These are phyloP conservation scores for Caenorhabditis drosophilae DNA, from an alignment of 2,888 invertebrate genomes.

Conservation along the genomic window DNA sequence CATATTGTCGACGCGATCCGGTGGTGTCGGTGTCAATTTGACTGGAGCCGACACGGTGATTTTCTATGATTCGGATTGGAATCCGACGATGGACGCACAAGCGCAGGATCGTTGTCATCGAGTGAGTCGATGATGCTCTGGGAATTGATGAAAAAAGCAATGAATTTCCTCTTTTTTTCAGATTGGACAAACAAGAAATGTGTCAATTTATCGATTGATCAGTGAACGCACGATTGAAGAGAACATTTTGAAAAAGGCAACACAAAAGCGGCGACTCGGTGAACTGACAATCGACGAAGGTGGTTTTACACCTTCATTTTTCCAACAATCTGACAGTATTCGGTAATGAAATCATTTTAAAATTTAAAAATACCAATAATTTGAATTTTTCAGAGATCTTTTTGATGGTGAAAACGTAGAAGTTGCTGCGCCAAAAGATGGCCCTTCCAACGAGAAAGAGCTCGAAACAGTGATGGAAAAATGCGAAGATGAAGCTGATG, in stretches of 20 bases:
- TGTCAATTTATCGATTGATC: slow-evolving; percentile 93
- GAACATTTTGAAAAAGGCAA: slow-evolving; percentile 97
- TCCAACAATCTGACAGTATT: slow-evolving; percentile 75
- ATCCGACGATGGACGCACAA: slow-evolving; percentile 97
- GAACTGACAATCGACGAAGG: slow-evolving; percentile 98
- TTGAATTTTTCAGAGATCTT: slow-evolving; percentile 47
- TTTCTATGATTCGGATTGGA: slow-evolving; percentile 87
- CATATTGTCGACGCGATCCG: slow-evolving; percentile 94
- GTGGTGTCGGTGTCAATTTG: slow-evolving; percentile 95
- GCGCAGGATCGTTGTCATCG: slow-evolving; percentile 82
- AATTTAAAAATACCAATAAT: not conserved
- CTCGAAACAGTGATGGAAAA: slow-evolving; percentile 59
- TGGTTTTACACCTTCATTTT: slow-evolving; percentile 95
- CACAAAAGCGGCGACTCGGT: slow-evolving; percentile 92
- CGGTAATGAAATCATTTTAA: slow-evolving; percentile 21
- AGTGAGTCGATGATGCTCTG: slow-evolving; percentile 29
- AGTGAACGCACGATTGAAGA: slow-evolving; percentile 97
- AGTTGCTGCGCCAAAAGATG: slow-evolving; percentile 38
- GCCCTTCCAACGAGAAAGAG: slow-evolving; percentile 51
- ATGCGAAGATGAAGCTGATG: slow-evolving; percentile 67
- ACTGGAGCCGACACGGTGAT: slow-evolving; percentile 99
- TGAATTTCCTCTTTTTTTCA: slow-evolving; percentile 74
- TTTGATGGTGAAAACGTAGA: slow-evolving; percentile 62
- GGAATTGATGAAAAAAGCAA: not conserved
- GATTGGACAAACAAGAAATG: slow-evolving; percentile 98